These are phyloP conservation scores for Aquatica leii DNA, from an alignment of 2,888 invertebrate species.

Conservation along the genomic window DNA sequence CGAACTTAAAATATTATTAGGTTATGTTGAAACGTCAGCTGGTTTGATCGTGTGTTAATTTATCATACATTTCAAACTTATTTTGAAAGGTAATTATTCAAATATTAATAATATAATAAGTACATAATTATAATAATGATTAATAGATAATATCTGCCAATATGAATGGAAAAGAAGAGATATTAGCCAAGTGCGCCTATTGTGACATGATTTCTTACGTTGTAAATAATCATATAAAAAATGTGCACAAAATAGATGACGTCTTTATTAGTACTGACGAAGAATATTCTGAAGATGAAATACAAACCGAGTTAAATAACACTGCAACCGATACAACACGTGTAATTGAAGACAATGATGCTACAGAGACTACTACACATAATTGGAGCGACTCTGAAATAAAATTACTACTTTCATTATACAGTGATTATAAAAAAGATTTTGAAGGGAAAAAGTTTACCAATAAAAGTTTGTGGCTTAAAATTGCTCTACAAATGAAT, in stretches of 20 bases:
- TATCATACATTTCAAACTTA: too few species aligned
- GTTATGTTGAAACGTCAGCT: too few species aligned
- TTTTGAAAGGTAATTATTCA: background rate
- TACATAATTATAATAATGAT: too few species aligned
- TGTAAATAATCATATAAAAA: background rate
- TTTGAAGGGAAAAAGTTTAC: background rate
- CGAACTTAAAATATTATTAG: too few species aligned
- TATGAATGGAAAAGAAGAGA: background rate
- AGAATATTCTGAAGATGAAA: background rate
- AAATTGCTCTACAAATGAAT: too few species aligned
- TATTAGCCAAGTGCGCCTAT: background rate
- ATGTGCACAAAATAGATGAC: background rate
- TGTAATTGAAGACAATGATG: background rate
- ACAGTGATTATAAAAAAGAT: too few species aligned
- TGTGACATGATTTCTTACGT: background rate
- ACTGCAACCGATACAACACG: background rate
- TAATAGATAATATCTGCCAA: too few species aligned
- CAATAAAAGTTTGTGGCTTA: too few species aligned
- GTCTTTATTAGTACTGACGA: background rate
- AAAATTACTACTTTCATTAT: background rate
- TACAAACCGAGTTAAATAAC: too few species aligned
- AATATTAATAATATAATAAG: background rate
- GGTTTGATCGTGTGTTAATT: too few species aligned
- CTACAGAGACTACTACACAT: too few species aligned
- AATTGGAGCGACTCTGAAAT: background rate